Percentiles rank a stretch among this genome's conserved stretches.
phyloP scores from a whole-genome alignment of 2,113 vertebrate species.

The Pantherophis guttatus region DNA sequence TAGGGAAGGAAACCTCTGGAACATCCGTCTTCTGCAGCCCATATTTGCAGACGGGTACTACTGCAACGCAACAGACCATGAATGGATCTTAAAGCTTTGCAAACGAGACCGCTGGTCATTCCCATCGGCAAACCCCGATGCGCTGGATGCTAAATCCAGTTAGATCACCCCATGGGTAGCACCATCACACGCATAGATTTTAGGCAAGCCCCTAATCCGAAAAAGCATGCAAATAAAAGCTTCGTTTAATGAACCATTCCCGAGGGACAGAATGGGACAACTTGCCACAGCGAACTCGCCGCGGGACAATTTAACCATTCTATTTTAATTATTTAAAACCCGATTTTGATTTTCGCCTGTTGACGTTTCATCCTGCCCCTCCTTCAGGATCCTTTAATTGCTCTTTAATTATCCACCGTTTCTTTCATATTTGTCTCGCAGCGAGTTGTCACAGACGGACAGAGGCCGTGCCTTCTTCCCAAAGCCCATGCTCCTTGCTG shows the following conservation, averaged over 20 bases:
- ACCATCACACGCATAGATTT: background rate
- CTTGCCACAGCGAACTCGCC: too few relatives aligned
- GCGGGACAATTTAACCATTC: too few relatives aligned
- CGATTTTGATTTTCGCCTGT: too few relatives aligned
- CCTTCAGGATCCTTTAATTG: too few relatives aligned
- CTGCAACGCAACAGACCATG: constrained; percentile 35
- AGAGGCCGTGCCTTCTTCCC: too few relatives aligned
- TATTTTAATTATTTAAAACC: too few relatives aligned
- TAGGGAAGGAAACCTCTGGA: constrained; percentile 45
- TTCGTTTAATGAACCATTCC: background rate
- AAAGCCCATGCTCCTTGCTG: too few relatives aligned
- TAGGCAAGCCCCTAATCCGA: background rate
- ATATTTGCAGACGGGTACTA: constrained; percentile 48
- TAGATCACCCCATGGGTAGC: background rate
- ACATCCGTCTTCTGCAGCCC: constrained; percentile 48
- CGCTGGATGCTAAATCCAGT: background rate
- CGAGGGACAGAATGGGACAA: too few relatives aligned
- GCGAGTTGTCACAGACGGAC: too few relatives aligned
- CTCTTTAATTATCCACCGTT: too few relatives aligned
- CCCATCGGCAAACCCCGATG: background rate
- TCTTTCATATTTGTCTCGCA: too few relatives aligned
- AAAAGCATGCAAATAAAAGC: background rate
- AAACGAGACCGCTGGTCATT: background rate
- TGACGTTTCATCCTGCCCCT: too few relatives aligned
- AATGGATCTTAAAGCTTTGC: background rate